Conservation (phyloP, 1,140 invertebrate species). For the Stegodyphus mimosarum region DNA sequence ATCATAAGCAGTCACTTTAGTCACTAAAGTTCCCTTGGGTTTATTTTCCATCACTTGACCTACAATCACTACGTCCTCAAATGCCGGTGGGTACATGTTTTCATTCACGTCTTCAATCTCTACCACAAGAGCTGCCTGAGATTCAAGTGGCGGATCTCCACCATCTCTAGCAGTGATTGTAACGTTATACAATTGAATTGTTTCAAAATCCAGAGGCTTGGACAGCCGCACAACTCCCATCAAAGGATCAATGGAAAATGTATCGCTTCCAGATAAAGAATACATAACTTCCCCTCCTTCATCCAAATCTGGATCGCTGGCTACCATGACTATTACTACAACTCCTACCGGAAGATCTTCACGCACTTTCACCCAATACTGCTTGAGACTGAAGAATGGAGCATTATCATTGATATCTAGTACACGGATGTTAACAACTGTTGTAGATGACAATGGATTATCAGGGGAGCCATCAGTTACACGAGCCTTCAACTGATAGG, state of each 20-base stretch:
- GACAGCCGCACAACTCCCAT: slow-evolving; percentile 60
- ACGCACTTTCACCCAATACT: slow-evolving; percentile 82
- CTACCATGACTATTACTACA: slow-evolving; percentile 84
- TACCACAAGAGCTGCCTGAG: slow-evolving; percentile 58
- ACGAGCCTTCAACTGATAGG: slow-evolving; percentile 85
- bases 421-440: slow-evolving; percentile 80
- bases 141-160: slow-evolving; percentile 58
- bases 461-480: slow-evolving; percentile 78
- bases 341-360: slow-evolving; percentile 91
- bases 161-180: slow-evolving; percentile 62
- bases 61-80: slow-evolving; percentile 81
- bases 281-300: slow-evolving; percentile 80
- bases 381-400: slow-evolving; percentile 76
- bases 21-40: slow-evolving; percentile 79
- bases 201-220: slow-evolving; percentile 71
- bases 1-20: slow-evolving; percentile 82
- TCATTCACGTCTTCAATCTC: slow-evolving; percentile 64
- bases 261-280: slow-evolving; percentile 75
- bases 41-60: slow-evolving; percentile 78
- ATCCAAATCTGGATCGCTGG: slow-evolving; percentile 87
- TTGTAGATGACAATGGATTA: slow-evolving; percentile 77
- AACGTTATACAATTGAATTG: slow-evolving; percentile 63
- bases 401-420: slow-evolving; percentile 94
- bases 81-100: slow-evolving; percentile 79
- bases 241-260: slow-evolving; percentile 60